Evolutionary conservation across 2,113 vertebrate genomes (phyloP).

Genomic region (Clupea harengus): DNA sequence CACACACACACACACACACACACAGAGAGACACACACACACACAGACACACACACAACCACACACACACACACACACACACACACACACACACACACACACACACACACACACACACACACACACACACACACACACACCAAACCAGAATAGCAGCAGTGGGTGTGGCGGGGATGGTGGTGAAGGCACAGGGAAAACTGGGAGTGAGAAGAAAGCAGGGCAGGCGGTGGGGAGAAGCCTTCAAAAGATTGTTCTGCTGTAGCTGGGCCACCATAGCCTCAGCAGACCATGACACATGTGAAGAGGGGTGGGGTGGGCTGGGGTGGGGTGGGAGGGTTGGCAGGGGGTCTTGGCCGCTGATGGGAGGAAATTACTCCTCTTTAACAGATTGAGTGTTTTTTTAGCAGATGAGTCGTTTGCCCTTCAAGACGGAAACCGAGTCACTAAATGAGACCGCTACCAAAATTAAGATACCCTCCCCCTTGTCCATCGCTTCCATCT

Average conservation of each 20-base stretch:
- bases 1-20: conserved; percentile 53
- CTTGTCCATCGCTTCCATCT: neutral
- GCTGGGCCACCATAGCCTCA: neutral
- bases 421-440: neutral
- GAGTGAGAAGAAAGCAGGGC: conserved; percentile 54
- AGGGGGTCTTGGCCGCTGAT: neutral
- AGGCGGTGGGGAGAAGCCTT: conserved; percentile 26
- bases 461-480: neutral
- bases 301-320: neutral
- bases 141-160: conserved; percentile 56
- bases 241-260: conserved; percentile 51
- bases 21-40: conserved; percentile 11
- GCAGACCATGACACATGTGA: neutral
- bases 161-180: too few species aligned
- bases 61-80: too few species aligned
- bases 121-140: conserved; percentile 53
- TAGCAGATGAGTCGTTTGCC: conserved; percentile 6
- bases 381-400: conserved; percentile 7
- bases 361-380: neutral
- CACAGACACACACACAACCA: conserved; percentile 57
- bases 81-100: too few species aligned
- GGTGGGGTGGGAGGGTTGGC: neutral
- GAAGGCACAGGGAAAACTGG: conserved; percentile 41
- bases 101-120: neutral
- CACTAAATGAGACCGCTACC: neutral